Conservation (phyloP, 1,140 invertebrate species). For the Halyomorpha halys region DNA sequence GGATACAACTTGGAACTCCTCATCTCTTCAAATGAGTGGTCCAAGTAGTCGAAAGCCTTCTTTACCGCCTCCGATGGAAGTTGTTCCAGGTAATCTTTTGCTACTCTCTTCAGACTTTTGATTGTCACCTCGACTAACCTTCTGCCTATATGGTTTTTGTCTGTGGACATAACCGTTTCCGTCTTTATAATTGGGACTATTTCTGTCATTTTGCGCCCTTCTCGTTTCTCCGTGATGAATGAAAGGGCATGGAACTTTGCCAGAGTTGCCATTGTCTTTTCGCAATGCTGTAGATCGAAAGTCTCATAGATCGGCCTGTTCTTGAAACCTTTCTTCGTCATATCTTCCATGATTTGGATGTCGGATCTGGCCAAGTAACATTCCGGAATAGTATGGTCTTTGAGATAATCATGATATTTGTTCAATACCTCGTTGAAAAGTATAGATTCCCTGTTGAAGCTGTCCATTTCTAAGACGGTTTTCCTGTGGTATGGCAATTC, state of each 20-base stretch:
- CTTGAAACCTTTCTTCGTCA: conserved; percentile 3
- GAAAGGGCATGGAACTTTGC: conserved; percentile 5
- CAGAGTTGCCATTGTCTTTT: not conserved
- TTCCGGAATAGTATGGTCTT: not conserved
- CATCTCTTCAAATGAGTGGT: not conserved
- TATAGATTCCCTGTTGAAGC: not conserved
- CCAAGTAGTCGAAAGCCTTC: not conserved
- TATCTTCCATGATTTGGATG: not conserved
- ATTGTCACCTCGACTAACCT: not conserved
- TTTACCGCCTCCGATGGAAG: not conserved
- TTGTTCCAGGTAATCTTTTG: not conserved
- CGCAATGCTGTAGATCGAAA: conserved; percentile 8
- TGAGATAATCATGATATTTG: not conserved
- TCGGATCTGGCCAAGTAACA: conserved; percentile 4
- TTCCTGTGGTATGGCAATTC: not conserved
- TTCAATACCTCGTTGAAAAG: too few relatives aligned
- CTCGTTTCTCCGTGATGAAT: not conserved
- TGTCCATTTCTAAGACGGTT: not conserved
- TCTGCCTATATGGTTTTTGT: not conserved
- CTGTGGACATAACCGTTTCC: not conserved
- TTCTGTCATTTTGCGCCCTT: not conserved
- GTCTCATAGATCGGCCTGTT: not conserved
- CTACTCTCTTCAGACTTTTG: not conserved
- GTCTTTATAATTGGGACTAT: not conserved
- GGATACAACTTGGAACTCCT: not conserved